Evolutionary conservation across 2,888 invertebrate genomes (phyloP), one percentile per base, ranked within the genome.

Genomic region (Aradus depressus): DNA sequence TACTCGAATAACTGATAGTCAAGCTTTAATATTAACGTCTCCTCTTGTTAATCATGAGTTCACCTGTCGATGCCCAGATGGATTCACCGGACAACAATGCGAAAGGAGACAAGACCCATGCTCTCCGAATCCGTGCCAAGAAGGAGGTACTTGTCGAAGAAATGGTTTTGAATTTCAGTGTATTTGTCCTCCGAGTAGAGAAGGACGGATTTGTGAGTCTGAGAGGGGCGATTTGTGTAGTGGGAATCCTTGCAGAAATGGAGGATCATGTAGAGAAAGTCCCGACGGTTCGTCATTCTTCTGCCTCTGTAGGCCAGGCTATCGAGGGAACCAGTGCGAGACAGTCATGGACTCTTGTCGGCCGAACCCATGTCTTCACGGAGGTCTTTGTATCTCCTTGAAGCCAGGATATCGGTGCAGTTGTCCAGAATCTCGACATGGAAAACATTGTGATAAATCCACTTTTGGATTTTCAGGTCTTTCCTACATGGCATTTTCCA

Each of bases 81-180:
- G 89, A 37, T 92, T 85, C 64, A 84, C 82, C 12, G 92, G 92
- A 1, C 72, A 74, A 1, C 77, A 80, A 53, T 92, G 92, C 67
- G 85, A 87, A 62, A 81, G 82, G 62, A 75, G 87, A 5, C 88
- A 89, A 70, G 90, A 92, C 70, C 95, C 95, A 0, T 91, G 92
- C 64, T 75, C 82, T 21, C 88, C 89, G 1, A 89, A 84, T 65
- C 93, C 92, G 3, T 96, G 96, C 65, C 77, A 80, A 58, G 77
- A 79, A 61, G 86, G 85, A 53, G 90, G 86, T 0, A 81, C 82
- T 59, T 96, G 95, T 64, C 76, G 85, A 42, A 79, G 86, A 54
- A 79, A 85, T 68, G 86, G 85, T 0, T 58, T 53, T 32, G 86
- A 87, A 61, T 92, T 86, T 67, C 78, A 81, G 55, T 93, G 93